A percentile compares a stretch with the other conserved stretches of the same genome.
Conservation (phyloP, 2,797 vertebrate genomes). For the Enteromius fasciolatus region DNA sequence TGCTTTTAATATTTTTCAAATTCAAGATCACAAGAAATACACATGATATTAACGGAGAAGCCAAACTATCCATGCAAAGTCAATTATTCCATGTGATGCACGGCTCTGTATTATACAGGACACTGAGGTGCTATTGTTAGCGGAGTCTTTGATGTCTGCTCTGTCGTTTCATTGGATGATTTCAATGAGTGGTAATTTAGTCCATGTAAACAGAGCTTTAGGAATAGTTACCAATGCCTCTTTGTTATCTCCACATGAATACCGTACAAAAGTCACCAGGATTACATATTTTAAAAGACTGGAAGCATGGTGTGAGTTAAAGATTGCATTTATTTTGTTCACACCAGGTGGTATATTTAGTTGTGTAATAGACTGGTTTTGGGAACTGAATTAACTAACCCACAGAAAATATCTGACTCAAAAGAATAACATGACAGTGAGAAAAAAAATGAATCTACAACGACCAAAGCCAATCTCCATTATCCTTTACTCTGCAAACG, state of each 20-base stretch:
- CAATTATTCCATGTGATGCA: constrained; percentile 45
- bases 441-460: neutral
- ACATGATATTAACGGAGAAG: neutral
- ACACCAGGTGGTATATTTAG: neutral
- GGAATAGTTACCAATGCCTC: neutral
- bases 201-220: neutral
- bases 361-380: neutral
- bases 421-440: neutral
- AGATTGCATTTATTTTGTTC: neutral
- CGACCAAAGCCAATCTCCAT: neutral
- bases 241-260: neutral
- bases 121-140: constrained; percentile 34
- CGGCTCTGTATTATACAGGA: neutral
- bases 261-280: neutral
- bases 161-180: constrained; percentile 6
- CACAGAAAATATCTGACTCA: neutral
- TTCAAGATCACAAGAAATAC: neutral
- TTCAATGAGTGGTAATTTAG: neutral
- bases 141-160: constrained; percentile 38
- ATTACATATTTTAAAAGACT: neutral
- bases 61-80: neutral
- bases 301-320: neutral
- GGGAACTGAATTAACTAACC: neutral
- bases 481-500: neutral
- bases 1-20: constrained; percentile 7